Percentiles rank a stretch among this genome's conserved stretches.
These are phyloP conservation scores for Coreoperca whiteheadi DNA, from an alignment of 2,113 vertebrate species.

Conservation along the genomic window DNA sequence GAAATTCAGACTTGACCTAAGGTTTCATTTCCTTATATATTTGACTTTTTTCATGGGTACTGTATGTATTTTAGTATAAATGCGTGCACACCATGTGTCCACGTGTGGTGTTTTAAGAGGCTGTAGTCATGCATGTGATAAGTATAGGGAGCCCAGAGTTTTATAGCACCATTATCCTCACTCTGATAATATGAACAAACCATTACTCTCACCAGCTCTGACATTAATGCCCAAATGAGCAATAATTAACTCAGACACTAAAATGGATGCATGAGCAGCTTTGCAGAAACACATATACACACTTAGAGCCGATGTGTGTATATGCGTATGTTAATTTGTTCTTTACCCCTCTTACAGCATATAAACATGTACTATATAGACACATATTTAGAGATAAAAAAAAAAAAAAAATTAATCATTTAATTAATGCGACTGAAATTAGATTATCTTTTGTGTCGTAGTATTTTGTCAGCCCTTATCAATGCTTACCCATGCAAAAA, in stretches of 20 bases:
- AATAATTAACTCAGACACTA: conserved; percentile 76
- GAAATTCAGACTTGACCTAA: neutral
- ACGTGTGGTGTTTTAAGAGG: conserved; percentile 27
- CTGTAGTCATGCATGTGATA: conserved; percentile 59
- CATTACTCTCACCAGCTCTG: conserved; percentile 71
- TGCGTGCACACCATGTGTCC: conserved; percentile 14
- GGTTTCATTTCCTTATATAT: neutral
- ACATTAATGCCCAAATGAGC: conserved; percentile 77
- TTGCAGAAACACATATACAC: conserved; percentile 7
- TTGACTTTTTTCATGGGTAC: neutral
- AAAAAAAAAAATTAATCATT: neutral
- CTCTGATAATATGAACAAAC: conserved; percentile 75
- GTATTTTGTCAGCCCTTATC: conserved; percentile 53
- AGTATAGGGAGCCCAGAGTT: conserved; percentile 52
- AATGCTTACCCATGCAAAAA: conserved; percentile 58
- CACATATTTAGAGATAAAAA: neutral
- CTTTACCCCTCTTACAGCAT: neutral
- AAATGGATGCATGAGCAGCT: conserved; percentile 52
- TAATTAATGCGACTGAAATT: conserved; percentile 46
- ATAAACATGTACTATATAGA: neutral
- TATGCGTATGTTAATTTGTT: conserved; percentile 4
- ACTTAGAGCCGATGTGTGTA: neutral
- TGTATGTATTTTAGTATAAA: neutral
- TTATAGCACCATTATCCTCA: conserved; percentile 76
- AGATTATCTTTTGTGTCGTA: conserved; percentile 28